Base-by-base conservation (phyloP, 2,797 vertebrate species). In the Sandelia bainsii region DNA sequence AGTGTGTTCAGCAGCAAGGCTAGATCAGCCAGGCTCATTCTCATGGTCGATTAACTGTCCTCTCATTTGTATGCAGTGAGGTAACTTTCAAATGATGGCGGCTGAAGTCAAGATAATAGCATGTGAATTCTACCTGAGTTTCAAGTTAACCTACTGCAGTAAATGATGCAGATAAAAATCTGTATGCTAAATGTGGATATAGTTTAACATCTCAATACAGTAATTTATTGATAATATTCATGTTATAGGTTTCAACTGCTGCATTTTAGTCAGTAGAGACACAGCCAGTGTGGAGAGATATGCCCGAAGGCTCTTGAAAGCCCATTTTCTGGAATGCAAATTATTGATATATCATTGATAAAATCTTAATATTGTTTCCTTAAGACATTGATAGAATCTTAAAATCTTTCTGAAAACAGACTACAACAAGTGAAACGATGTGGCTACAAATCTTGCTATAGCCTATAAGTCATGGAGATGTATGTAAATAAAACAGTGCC, bases 61-160 rank as follows among this genome's bases (percentile, higher is more conserved):
- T 61, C 39, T 65, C 22, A 73, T 89, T 68, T 68, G 42, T 60
- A 73, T 68, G 42, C 63, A n/a, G 32, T 20, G 37, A 42, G 16
- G 27, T 66, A 40, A 5, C 14, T 63, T 66, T 16, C 14, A 63
- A 75, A 51, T 27, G 59, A 63, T 44, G 56, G 40, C 40, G 44
- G 40, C 61, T 61, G 57, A 58, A 50, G 65, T 80, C 65, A 39
- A 49, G 51, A 65, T 62, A 72, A 75, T 48, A 40, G 40, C 23
- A 42, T 56, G 44, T 45, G 56, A 44, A 29, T 54, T 69, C 50
- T 50, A 50, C 29, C 22, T 11, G 14, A 22, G 39, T 69, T 19
- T 17, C 14, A 17, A 6, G 8, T 34, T 27, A 75, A 67, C 4
- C 19, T 11, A 16, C 0, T 16, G 17, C 39, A 27, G 32, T 49